Base-by-base conservation (phyloP, 2,113 vertebrate species). In the Aphyosemion australe region DNA sequence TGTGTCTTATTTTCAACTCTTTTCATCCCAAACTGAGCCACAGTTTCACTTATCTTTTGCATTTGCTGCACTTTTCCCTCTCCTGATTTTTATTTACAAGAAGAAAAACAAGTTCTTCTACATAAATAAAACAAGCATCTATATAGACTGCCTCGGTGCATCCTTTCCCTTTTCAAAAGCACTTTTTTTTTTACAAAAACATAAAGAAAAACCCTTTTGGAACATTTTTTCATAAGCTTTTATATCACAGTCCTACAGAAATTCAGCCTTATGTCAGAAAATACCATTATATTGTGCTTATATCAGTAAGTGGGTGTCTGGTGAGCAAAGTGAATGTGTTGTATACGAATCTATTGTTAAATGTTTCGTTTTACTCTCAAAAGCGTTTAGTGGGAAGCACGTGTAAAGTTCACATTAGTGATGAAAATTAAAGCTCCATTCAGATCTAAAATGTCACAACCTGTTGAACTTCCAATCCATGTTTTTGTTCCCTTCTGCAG, bases 401-500 rank as follows among this genome's bases (percentile, higher is more conserved):
- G 59, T 48, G 66, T 21, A 43, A 37, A 48, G 26, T 9, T 42
- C 45, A 46, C 64, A 72, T 78, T 76, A 77, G 69, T 66, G 83
- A 67, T 82, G 66, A 74, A 66, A 52, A 79, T 69, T 71, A 68
- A 61, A 63, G 69, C 77, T 71, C 72, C 65, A 69, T 76, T 78
- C 64, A 77, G 69, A 73, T 65, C 48, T 84, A 19, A 86, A 86
- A 85, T 84, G 82, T 76, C 58, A 72, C 61, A 80, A 82, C 78
- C 80, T 85, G 74, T 61, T 69, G 83, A 74, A 87, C 62, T 79
- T 74, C 37, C 50, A 61, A 49, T 53, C 66, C 78, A 60, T 69
- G 61, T 59, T 78, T 80, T 53, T 76, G 32, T 46, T 32, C 34
- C 55, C 34, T 63, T 37, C 62, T 34, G 49, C 62, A 31, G 6